Base-by-base conservation (phyloP, 1,140 invertebrate genomes). In the Ylistrum balloti region DNA sequence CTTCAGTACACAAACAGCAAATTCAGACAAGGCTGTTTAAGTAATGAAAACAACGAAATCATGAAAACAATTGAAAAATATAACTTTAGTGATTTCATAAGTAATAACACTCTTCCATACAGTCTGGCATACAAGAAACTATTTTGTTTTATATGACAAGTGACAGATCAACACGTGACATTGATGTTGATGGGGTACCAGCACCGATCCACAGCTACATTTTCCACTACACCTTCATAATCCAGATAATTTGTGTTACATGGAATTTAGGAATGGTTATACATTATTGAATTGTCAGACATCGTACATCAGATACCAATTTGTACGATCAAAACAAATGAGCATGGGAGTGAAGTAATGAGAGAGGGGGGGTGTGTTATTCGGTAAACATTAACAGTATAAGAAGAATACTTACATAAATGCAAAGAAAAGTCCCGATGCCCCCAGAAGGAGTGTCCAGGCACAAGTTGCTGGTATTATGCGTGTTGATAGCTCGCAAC, bases 401-500 rank as follows among this genome's bases (percentile, higher is more conserved):
- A 11, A 74, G 28, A 11, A 7, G n/a, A 38, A 86, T 91, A 98
- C 98, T 99, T 97, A 99, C 98, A 99, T 98, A 97, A 98, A 99
- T 96, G 98, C 98, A 97, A 99, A 99, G 97, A 99, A 99, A 93
- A 99, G 97, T 94, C 97, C 97, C 93, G 99, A 99, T 92, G 98
- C 98, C 94, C 97, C 97, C 94, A 99, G 97, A 93, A 99, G 97
- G 94, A 99, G 97, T 92, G 97, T 97, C 99, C 99, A 99, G 95
- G 99, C 99, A 97, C 99, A 98, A 95, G 98, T 98, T 95, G 99
- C 99, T 96, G 99, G 99, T 97, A 99, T 98, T 85, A 95, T 95
- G 86, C 92, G 93, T 34, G 95, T 94, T 85, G 95, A 96, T 90
- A 93, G 94, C 90, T 95, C 94, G 89, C 95, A 95, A 92, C 93